Conservation (phyloP, 2,113 vertebrate species). For the Bostrychus sinensis region DNA sequence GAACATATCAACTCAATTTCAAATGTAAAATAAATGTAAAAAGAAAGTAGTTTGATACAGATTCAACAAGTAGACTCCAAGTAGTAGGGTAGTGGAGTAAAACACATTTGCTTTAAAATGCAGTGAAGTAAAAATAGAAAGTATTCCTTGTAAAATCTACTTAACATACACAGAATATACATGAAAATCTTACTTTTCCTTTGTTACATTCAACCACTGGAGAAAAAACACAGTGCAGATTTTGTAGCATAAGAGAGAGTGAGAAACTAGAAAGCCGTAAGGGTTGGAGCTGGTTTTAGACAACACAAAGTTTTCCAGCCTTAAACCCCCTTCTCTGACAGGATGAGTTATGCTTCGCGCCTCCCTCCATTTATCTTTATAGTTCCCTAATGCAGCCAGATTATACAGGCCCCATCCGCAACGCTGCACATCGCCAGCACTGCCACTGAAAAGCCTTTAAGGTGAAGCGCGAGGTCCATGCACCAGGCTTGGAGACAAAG, state of each 20-base stretch:
- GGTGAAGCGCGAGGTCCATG: constrained; percentile 64
- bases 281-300: constrained; percentile 61
- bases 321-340: constrained; percentile 74
- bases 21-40: too few relatives aligned
- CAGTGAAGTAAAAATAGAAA: too few relatives aligned
- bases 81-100: too few relatives aligned
- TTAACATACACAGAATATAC: too few relatives aligned
- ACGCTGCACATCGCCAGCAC: constrained; percentile 58
- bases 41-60: too few relatives aligned
- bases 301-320: constrained; percentile 76
- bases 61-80: too few relatives aligned
- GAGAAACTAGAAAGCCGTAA: constrained; percentile 55
- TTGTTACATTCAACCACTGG: constrained; percentile 3
- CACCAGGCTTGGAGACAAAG: constrained; percentile 74
- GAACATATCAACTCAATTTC: too few relatives aligned
- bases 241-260: constrained; percentile 40
- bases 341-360: constrained; percentile 78
- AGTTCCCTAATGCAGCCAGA: constrained; percentile 78
- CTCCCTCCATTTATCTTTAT: constrained; percentile 81
- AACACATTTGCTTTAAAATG: too few relatives aligned
- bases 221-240: constrained; percentile 53
- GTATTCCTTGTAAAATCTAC: too few relatives aligned
- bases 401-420: constrained; percentile 74
- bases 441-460: constrained; percentile 60
- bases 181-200: neutral